Evolutionary conservation across 2,113 vertebrate genomes (phyloP), one percentile per base, ranked within the genome.

Genomic region (Pluvialis apricaria): DNA sequence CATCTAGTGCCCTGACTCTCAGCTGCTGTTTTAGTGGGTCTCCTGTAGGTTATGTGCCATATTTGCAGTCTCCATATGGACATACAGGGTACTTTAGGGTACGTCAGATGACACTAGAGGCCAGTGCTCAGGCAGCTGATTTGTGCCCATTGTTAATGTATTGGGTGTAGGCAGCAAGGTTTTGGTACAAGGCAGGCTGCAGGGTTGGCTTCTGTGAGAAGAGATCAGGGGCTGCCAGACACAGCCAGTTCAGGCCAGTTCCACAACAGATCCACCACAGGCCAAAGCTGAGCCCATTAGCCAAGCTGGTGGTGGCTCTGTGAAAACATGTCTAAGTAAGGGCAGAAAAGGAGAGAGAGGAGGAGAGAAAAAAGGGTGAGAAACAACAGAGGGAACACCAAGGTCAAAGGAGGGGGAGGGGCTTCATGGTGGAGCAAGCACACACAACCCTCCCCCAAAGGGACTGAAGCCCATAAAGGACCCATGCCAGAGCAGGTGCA

Each of bases 381-480:
- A 57, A 70, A 51, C 6, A 38, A 77, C 20, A 84, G 20, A 81
- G 19, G 51, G 22, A 91, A 73, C 16, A 42, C 5, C 14, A 55
- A 24, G 21, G 49, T 34, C 51, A 86, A 45, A 86, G 20, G 13
- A 71, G 25, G 11, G 29, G 7, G 15, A 58, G 0, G 3, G 58
- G 28, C 7, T 83, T 36, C 15, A 22, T 0, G 0, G 5, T 29
- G 6, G 34, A 77, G 20, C 3, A 71, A 44, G 28, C 1, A n/a
- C 14, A 13, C 0, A 0, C 47, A 26, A 0, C 13, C 19, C 10
- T 75, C 4, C 34, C 42, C 3, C 17, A 62, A 36, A 86, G 36
- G 15, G 31, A 38, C 22, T 38, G 45, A 82, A 76, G 13, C 5
- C 40, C 40, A 8, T 7, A 20, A 79, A 38, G 15, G 24, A 62